Percentiles rank a stretch among this genome's conserved stretches.
Conservation (phyloP, 2,113 vertebrate genomes). For the Aleadryas rufinucha region DNA sequence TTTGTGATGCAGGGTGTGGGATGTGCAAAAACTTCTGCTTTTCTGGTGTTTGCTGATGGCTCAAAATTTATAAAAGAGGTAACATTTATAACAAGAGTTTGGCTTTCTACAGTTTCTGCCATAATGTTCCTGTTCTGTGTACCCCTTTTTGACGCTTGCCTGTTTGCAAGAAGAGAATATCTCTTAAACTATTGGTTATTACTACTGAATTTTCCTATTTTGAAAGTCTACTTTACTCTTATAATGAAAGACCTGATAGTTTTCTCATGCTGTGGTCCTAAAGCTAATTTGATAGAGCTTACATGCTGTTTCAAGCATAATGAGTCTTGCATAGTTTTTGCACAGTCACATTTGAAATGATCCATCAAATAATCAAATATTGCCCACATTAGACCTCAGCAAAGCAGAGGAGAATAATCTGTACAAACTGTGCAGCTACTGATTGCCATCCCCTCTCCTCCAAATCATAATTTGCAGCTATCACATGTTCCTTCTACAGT, state of each 20-base stretch:
- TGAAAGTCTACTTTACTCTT: neutral
- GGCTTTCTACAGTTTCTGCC: neutral
- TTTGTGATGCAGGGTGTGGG: neutral
- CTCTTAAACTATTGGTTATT: neutral
- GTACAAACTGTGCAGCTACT: neutral
- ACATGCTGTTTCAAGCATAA: neutral
- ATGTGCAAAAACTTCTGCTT: neutral
- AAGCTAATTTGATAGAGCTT: neutral
- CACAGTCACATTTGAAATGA: neutral
- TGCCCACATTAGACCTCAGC: neutral
- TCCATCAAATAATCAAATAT: neutral
- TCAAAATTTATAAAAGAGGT: neutral
- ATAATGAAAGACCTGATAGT: neutral
- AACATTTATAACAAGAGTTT: neutral
- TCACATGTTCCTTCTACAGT: constrained; percentile 12
- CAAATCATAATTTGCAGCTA: constrained; percentile 11
- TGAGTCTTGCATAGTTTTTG: neutral
- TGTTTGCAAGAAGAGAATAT: neutral
- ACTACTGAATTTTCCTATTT: neutral
- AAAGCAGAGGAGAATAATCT: neutral
- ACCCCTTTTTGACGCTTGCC: neutral
- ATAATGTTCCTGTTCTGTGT: neutral
- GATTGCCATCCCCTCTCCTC: constrained; percentile 37
- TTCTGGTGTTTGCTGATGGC: neutral
- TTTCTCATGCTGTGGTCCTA: neutral